Evolutionary conservation across 2,888 invertebrate genomes (phyloP).

Genomic region (Acrocyrtus sp.): DNA sequence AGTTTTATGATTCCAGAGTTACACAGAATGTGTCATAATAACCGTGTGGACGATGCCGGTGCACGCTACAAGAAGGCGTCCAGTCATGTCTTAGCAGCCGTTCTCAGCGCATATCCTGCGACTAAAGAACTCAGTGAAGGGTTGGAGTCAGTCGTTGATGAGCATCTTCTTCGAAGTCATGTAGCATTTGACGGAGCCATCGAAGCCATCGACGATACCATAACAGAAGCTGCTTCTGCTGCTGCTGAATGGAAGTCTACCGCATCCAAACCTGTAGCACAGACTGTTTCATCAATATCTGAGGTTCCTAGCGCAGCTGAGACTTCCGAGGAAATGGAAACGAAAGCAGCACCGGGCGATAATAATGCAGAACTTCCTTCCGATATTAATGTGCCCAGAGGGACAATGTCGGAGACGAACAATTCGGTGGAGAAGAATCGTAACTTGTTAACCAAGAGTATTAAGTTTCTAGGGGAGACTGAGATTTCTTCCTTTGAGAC

Average conservation of each 20-base stretch:
- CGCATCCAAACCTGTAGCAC: not conserved
- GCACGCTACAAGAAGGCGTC: slow-evolving; percentile 55
- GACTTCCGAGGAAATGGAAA: not conserved
- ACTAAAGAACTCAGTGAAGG: slow-evolving; percentile 40
- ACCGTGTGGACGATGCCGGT: slow-evolving; percentile 45
- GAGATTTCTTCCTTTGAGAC: too few relatives aligned
- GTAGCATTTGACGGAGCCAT: slow-evolving; percentile 49
- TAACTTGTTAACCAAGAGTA: too few relatives aligned
- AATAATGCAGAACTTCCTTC: too few relatives aligned
- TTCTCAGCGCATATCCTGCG: slow-evolving; percentile 52
- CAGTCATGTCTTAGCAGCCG: slow-evolving; percentile 53
- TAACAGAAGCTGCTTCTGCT: slow-evolving; percentile 36
- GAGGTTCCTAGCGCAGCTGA: not conserved
- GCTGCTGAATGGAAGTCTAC: slow-evolving; percentile 1
- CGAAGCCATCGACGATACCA: slow-evolving; percentile 50
- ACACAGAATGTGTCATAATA: slow-evolving; percentile 46
- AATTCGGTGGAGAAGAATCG: too few relatives aligned
- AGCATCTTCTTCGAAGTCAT: slow-evolving; percentile 34
- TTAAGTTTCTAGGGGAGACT: too few relatives aligned
- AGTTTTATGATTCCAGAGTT: slow-evolving; percentile 68
- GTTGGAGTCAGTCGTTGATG: slow-evolving; percentile 38
- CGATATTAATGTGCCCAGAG: too few relatives aligned
- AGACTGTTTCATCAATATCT: not conserved
- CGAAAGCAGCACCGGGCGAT: too few relatives aligned
- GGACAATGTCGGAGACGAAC: too few relatives aligned